Evolutionary conservation across 2,888 invertebrate genomes (phyloP).

Genomic region (Caenorhabditis japonica): DNA sequence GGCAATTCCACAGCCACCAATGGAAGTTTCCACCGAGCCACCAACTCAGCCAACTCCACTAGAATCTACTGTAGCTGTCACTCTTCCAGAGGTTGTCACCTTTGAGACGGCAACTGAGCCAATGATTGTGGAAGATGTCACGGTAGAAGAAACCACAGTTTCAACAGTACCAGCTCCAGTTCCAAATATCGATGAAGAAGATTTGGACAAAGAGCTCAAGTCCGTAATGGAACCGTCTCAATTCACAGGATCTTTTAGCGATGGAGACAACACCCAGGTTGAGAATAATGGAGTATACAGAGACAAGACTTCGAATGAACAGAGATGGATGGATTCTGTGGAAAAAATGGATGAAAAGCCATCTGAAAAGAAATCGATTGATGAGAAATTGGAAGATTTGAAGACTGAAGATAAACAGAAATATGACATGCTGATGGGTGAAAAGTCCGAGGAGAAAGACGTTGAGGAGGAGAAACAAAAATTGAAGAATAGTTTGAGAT

Average conservation of each 20-base stretch:
- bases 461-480: conserved; percentile 27
- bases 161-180: neutral
- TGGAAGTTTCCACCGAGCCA: conserved; percentile 2
- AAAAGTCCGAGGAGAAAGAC: conserved; percentile 8
- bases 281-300: conserved; percentile 51
- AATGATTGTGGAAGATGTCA: conserved; percentile 16
- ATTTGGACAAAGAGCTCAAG: conserved; percentile 42
- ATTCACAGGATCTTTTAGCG: conserved; percentile 43
- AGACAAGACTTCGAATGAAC: conserved; percentile 25
- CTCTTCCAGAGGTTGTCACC: conserved; percentile 17
- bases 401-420: conserved; percentile 34
- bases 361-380: conserved; percentile 36
- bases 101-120: conserved; percentile 11
- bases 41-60: neutral
- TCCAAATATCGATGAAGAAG: conserved; percentile 37
- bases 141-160: neutral
- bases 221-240: conserved; percentile 42
- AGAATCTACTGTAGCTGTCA: neutral
- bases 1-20: conserved; percentile 36
- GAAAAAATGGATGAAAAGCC: conserved; percentile 45
- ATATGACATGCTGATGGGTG: conserved; percentile 41
- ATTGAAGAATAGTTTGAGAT: conserved; percentile 36
- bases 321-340: conserved; percentile 45
- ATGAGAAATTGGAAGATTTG: conserved; percentile 41
- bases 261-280: conserved; percentile 27